phyloP scores from a whole-genome alignment of 1,140 invertebrate genomes.

The Caenorhabditis latens region DNA sequence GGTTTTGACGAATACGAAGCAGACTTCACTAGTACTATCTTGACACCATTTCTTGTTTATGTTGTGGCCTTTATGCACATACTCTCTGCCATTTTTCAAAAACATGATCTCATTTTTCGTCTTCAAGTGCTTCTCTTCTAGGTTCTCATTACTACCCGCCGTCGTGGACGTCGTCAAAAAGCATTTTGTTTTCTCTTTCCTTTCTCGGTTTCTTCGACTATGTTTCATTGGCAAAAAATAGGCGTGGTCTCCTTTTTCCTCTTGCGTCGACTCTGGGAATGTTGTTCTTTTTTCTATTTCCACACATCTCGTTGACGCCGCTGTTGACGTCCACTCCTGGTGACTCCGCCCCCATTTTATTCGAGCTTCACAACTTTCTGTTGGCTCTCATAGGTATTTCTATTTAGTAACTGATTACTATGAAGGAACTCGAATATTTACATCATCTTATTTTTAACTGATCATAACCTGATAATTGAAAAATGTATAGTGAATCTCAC shows the following conservation, averaged over 20 bases:
- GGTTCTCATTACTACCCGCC: slow-evolving; percentile 37
- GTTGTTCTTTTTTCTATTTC: slow-evolving; percentile 44
- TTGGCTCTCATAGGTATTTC: neutral
- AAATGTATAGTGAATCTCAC: slow-evolving; percentile 22
- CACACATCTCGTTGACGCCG: slow-evolving; percentile 33
- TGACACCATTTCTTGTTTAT: no score
- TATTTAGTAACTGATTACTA: neutral
- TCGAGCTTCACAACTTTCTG: slow-evolving; percentile 11
- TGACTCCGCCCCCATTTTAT: slow-evolving; percentile 50
- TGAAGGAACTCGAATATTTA: neutral
- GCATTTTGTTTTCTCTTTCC: slow-evolving; percentile 17
- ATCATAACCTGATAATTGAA: neutral
- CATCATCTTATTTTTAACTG: neutral
- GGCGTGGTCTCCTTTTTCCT: slow-evolving; percentile 32
- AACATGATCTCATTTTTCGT: slow-evolving; percentile 47
- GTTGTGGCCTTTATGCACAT: no score
- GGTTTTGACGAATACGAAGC: no score
- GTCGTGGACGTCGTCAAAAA: slow-evolving; percentile 1
- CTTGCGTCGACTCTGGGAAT: slow-evolving; percentile 41
- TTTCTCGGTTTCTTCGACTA: slow-evolving; percentile 11
- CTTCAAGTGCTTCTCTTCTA: slow-evolving; percentile 40
- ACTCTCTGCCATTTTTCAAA: neutral
- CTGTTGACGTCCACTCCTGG: slow-evolving; percentile 47
- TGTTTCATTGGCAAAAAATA: slow-evolving; percentile 20
- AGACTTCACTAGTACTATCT: no score